A percentile compares a stretch with the other conserved stretches of the same genome.
Evolutionary conservation across 2,888 invertebrate genomes (phyloP).

Genomic region (Phorcus lineatus): DNA sequence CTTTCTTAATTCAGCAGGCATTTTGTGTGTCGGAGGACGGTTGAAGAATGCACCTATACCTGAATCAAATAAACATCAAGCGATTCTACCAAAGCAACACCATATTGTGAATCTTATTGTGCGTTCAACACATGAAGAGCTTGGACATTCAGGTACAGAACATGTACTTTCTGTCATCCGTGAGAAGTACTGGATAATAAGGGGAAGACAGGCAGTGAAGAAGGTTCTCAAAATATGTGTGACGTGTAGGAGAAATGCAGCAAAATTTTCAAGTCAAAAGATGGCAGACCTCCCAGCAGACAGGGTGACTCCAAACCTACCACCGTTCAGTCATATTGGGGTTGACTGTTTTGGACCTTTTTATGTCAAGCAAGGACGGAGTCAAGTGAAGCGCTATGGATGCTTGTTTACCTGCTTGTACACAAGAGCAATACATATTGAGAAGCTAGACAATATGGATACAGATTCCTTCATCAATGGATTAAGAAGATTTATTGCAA

Average conservation of each 20-base stretch:
- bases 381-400: slow-evolving; percentile 35
- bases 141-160: no score
- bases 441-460: slow-evolving; percentile 26
- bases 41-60: no score
- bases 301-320: slow-evolving; percentile 27
- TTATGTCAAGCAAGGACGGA: slow-evolving; percentile 28
- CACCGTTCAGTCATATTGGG: slow-evolving; percentile 40
- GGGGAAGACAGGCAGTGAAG: no score
- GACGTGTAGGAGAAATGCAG: background rate
- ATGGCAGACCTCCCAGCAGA: slow-evolving; percentile 40
- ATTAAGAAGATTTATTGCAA: slow-evolving; percentile 28
- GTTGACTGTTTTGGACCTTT: slow-evolving; percentile 45
- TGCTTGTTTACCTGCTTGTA: slow-evolving; percentile 41
- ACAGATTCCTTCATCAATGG: slow-evolving; percentile 29
- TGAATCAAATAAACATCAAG: no score
- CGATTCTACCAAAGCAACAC: no score
- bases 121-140: no score
- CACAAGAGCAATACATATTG: slow-evolving; percentile 33
- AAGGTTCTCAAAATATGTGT: background rate
- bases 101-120: no score
- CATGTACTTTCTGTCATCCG: no score
- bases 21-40: no score
- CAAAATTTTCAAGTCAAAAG: background rate
- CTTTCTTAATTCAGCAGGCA: no score
- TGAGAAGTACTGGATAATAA: no score